Evolutionary conservation across 2,888 invertebrate species (phyloP), one percentile per base, ranked within the genome.

Genomic region (Lithophane ornitopus): DNA sequence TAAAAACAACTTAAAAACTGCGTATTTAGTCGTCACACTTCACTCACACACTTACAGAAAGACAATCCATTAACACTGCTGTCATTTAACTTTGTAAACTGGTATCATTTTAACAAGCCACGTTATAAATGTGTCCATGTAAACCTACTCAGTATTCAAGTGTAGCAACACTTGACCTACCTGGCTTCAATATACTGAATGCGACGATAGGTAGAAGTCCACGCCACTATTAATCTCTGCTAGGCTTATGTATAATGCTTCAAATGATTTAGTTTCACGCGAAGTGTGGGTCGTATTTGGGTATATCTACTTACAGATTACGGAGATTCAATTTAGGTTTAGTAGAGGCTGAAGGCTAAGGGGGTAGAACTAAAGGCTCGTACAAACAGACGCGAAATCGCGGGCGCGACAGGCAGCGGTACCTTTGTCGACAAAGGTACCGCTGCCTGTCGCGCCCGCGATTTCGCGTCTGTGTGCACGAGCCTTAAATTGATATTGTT

Each of bases 171-270:
- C 82, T 83, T 83, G 82, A 83, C 82, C 82, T 54, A 41, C 65
- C 84, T 76, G 28, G 71, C 80, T 74, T 83, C 82, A 84, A 83
- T 83, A 74, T 76, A 46, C 61, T 80, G 82, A 83, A 80, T 72
- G 58, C 74, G 68, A 74, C 74, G 68, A 71, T 83, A 80, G 58
- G 67, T 77, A 70, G 62, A 26, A 52, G 59, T 49, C 52, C 67
- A 61, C 46, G 54, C 16, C 44, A 12, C 65, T 71, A 70, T 63
- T 78, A 78, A 78, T 82, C 74, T 72, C 7, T 59, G 46, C 46
- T 54, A 61, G 46, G 56, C 58, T 70, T 82, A 76, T n/a, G n/a
- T 79, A 70, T 79, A 39, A 41, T 54, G 44, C 41, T 58, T 63
- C 34, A 22, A 44, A 49, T 12, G 46, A 26, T 46, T 67, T 68